Conservation (phyloP, 2,888 invertebrate species). For the Dorcus parallelipipedus region DNA sequence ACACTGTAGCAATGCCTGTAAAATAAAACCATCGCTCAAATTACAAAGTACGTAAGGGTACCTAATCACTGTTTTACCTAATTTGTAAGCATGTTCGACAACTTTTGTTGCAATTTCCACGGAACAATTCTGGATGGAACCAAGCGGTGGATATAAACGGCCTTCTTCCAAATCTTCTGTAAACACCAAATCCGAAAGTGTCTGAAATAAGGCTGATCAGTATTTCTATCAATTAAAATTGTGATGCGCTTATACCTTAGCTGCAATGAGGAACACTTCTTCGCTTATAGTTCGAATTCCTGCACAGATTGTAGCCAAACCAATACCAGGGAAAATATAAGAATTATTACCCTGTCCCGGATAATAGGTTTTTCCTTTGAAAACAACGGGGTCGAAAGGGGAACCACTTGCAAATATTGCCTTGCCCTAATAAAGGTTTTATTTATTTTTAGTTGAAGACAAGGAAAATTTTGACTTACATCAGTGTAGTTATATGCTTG, state of each 20-base stretch:
- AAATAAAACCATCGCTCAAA: conserved; percentile 20
- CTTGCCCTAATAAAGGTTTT: conserved; percentile 58
- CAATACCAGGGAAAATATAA: conserved; percentile 96
- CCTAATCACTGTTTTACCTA: conserved; percentile 51
- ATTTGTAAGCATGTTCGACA: conserved; percentile 77
- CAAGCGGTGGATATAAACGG: conserved; percentile 88
- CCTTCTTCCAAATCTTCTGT: conserved; percentile 78
- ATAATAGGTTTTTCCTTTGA: conserved; percentile 73
- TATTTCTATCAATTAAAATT: neutral
- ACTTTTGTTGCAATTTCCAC: conserved; percentile 79
- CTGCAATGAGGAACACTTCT: conserved; percentile 87
- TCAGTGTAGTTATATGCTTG: conserved; percentile 86
- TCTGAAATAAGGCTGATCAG: conserved; percentile 49
- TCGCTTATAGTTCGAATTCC: conserved; percentile 89
- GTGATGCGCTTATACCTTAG: conserved; percentile 58
- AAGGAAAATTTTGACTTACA: conserved; percentile 51
- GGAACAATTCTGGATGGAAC: conserved; percentile 80
- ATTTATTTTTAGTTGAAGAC: neutral
- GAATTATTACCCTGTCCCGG: conserved; percentile 99
- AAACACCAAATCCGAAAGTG: conserved; percentile 76
- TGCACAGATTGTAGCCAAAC: conserved; percentile 84
- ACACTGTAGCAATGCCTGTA: conserved; percentile 74
- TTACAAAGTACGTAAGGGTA: neutral
- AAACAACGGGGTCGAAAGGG: conserved; percentile 84
- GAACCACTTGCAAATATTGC: conserved; percentile 96